Conservation (phyloP, 2,113 vertebrate species). For the Gopherus flavomarginatus region DNA sequence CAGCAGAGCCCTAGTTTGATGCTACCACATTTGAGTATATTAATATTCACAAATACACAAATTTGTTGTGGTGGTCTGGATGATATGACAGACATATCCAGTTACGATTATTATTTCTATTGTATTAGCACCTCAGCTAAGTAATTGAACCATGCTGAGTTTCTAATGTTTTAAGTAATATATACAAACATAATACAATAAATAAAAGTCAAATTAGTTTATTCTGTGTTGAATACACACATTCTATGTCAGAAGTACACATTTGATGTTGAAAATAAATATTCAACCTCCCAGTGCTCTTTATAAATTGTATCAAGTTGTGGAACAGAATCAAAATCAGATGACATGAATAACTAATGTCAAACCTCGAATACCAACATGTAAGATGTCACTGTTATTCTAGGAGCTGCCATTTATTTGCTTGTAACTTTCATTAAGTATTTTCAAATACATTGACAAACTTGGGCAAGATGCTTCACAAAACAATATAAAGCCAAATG, state of each 20-base stretch:
- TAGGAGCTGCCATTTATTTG: not conserved
- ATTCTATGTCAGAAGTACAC: not conserved
- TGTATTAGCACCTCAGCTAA: not conserved
- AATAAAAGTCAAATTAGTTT: not conserved
- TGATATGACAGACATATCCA: not conserved
- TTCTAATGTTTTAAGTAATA: not conserved
- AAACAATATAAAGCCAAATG: not conserved
- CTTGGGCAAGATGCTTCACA: not conserved
- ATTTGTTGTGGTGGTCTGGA: not conserved
- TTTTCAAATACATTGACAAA: not conserved
- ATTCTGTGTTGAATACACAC: not conserved
- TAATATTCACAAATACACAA: not conserved
- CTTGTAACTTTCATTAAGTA: not conserved
- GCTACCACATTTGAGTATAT: not conserved
- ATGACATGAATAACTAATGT: not conserved
- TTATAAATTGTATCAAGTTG: not conserved
- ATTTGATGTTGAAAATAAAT: not conserved
- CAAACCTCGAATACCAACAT: not conserved
- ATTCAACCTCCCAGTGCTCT: not conserved
- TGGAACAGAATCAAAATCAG: not conserved
- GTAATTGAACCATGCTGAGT: not conserved
- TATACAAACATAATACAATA: not conserved
- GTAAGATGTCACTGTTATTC: not conserved
- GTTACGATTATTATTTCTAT: not conserved
- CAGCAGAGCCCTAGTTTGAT: not conserved